These are phyloP conservation scores for Coracopsis vasa DNA, from an alignment of 2,113 vertebrate genomes.

Conservation along the genomic window DNA sequence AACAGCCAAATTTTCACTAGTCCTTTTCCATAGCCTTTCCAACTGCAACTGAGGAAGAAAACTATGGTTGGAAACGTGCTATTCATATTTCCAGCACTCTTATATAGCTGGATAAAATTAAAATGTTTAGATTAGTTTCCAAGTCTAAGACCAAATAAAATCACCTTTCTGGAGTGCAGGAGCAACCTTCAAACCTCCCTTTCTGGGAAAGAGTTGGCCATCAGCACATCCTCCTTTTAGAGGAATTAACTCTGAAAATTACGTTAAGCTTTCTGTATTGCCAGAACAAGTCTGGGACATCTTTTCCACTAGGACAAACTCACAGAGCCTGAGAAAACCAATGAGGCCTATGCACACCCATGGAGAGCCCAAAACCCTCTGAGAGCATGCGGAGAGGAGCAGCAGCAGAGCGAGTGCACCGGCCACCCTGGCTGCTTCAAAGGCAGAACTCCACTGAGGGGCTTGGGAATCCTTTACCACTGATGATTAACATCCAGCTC, in stretches of 20 bases:
- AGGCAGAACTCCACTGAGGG: not conserved
- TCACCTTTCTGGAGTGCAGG: not conserved
- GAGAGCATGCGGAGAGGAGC: fast-evolving
- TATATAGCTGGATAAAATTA: not conserved
- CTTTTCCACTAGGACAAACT: not conserved
- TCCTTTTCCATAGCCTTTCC: not conserved
- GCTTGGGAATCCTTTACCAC: not conserved
- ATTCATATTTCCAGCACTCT: not conserved
- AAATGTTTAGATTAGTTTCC: not conserved
- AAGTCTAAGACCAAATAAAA: not conserved
- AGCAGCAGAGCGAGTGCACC: fast-evolving
- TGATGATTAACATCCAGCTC: not conserved
- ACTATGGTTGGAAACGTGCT: not conserved
- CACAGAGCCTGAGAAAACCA: not conserved
- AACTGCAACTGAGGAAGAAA: not conserved
- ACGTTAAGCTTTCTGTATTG: not conserved
- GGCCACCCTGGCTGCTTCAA: fast-evolving
- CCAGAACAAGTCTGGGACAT: not conserved
- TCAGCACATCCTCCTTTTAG: fast-evolving
- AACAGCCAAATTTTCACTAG: fast-evolving
- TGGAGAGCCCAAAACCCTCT: not conserved
- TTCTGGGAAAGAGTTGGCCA: not conserved
- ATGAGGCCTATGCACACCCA: fast-evolving
- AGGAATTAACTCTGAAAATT: not conserved
- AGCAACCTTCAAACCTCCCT: not conserved